Evolutionary conservation across 2,113 vertebrate genomes (phyloP).

Genomic region (Jacana jacana): DNA sequence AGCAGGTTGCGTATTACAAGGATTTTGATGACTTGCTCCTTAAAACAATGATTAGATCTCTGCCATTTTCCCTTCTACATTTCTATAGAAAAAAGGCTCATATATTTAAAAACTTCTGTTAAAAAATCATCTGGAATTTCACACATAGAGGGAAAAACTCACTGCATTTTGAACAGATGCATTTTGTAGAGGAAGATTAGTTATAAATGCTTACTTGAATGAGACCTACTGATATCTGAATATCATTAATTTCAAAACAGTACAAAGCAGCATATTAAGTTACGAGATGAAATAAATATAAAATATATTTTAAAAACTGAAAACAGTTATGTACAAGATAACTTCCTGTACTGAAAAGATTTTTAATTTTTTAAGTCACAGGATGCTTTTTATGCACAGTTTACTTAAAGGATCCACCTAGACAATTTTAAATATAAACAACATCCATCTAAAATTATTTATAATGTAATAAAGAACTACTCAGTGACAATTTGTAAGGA

Average conservation of each 20-base stretch:
- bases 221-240: not conserved
- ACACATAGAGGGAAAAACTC: not conserved
- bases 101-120: not conserved
- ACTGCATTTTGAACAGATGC: not conserved
- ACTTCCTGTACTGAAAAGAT: not conserved
- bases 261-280: not conserved
- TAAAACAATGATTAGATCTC: not conserved
- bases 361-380: not conserved
- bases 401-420: not conserved
- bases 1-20: not conserved
- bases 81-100: not conserved
- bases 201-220: not conserved
- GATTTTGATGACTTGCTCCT: not conserved
- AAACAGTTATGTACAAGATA: not conserved
- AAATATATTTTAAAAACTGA: not conserved
- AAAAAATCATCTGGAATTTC: not conserved
- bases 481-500: not conserved
- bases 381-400: not conserved
- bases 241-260: not conserved
- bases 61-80: not conserved
- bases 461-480: not conserved
- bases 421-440: not conserved
- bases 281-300: not conserved
- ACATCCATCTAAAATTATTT: not conserved
- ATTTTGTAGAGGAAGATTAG: not conserved